phyloP scores from a whole-genome alignment of 1,140 invertebrate genomes.

The Bombus pascuorum region DNA sequence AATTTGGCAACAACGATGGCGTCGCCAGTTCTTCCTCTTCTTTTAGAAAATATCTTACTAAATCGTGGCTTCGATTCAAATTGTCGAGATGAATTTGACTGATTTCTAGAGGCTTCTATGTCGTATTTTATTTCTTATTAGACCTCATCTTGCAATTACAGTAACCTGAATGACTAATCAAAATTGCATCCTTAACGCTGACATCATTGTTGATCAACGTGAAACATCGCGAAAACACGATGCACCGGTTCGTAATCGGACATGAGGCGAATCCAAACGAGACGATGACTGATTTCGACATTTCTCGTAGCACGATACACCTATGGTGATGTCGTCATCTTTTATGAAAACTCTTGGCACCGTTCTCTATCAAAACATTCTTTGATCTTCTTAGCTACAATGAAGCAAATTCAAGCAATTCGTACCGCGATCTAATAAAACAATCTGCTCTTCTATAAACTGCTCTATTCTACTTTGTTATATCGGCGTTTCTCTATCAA shows the following conservation, averaged over 20 bases:
- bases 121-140: neutral
- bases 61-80: neutral
- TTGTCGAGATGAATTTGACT: neutral
- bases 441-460: neutral
- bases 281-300: slow-evolving; percentile 21
- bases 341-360: slow-evolving; percentile 33
- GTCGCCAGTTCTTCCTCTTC: no score
- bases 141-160: no score
- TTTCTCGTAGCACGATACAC: slow-evolving; percentile 3
- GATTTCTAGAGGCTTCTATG: neutral
- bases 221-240: slow-evolving; percentile 6
- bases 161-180: neutral
- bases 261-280: neutral
- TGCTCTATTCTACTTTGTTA: neutral
- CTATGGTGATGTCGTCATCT: slow-evolving; percentile 29
- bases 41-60: no score
- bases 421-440: neutral
- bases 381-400: neutral
- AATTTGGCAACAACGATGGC: neutral
- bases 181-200: neutral
- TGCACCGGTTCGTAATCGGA: neutral
- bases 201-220: slow-evolving; percentile 1
- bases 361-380: neutral
- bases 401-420: neutral
- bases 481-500: no score